Conservation (phyloP, 64 coral and sea anemone genomes). For the Pocillopora damicornis region DNA sequence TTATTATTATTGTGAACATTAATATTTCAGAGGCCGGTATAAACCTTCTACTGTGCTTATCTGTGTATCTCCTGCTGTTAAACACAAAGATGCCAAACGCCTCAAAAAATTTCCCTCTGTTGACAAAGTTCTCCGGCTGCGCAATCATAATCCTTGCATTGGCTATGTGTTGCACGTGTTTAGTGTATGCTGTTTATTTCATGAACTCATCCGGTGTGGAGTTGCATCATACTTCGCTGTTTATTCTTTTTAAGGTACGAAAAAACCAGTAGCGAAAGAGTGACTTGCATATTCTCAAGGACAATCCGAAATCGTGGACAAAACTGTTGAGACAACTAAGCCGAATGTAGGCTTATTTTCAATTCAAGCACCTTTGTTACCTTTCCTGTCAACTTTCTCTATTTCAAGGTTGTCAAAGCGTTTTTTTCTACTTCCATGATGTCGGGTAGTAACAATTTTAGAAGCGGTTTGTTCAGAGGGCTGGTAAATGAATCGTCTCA, state of each 20-base stretch:
- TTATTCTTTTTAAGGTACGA: constrained; percentile 56
- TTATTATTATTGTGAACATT: neutral
- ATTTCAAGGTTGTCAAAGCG: no score
- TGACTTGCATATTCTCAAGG: no score
- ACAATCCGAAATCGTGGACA: no score
- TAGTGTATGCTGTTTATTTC: constrained; percentile 83
- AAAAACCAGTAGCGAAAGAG: neutral
- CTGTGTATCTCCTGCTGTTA: constrained; percentile 85
- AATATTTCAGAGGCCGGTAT: constrained; percentile 83
- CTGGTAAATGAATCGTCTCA: no score
- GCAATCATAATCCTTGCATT: constrained; percentile 85
- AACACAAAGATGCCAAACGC: constrained; percentile 87
- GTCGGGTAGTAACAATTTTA: no score
- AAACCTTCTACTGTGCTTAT: constrained; percentile 81
- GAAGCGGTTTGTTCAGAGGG: no score
- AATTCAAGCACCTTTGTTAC: no score
- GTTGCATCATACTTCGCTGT: constrained; percentile 47
- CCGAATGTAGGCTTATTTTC: no score
- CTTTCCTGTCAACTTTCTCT: no score
- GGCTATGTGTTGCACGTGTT: constrained; percentile 74
- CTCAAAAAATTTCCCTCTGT: constrained; percentile 77
- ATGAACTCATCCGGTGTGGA: constrained; percentile 77
- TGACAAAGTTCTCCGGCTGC: constrained; percentile 95
- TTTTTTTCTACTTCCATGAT: no score
- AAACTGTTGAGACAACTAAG: no score